phyloP scores from a whole-genome alignment of 2,888 invertebrate species.

The Caenorhabditis macrosperma region DNA sequence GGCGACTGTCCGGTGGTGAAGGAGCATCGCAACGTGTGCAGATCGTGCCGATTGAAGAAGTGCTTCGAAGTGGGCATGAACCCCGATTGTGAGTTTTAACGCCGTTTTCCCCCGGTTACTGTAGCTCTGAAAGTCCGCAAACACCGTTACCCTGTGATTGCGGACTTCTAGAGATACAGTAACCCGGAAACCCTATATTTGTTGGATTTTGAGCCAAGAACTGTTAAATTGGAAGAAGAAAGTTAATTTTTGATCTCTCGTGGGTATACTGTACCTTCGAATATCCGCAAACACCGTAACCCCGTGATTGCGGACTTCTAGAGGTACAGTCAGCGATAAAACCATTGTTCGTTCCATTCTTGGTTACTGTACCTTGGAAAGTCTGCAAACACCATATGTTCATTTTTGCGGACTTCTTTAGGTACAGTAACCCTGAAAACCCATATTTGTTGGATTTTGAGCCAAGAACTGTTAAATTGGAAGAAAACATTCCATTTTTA shows the following conservation, averaged over 20 bases:
- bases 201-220: neutral
- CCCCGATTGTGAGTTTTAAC: constrained; percentile 69
- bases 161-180: too few species aligned
- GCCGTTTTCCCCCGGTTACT: neutral
- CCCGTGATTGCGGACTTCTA: neutral
- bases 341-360: neutral
- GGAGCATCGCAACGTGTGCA: constrained; percentile 76
- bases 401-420: neutral
- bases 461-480: too few species aligned
- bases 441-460: too few species aligned
- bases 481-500: too few species aligned
- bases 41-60: constrained; percentile 74
- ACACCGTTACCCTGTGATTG: neutral
- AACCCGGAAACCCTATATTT: neutral
- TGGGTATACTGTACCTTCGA: too few species aligned
- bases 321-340: neutral
- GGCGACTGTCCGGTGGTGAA: constrained; percentile 76
- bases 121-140: neutral
- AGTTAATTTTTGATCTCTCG: too few species aligned
- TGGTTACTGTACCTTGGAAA: neutral
- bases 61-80: constrained; percentile 77
- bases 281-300: too few species aligned
- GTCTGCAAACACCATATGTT: neutral
- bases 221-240: too few species aligned
- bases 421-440: too few species aligned